Evolutionary conservation across 2,888 invertebrate genomes (phyloP).

Genomic region (Allolobophora icterica): DNA sequence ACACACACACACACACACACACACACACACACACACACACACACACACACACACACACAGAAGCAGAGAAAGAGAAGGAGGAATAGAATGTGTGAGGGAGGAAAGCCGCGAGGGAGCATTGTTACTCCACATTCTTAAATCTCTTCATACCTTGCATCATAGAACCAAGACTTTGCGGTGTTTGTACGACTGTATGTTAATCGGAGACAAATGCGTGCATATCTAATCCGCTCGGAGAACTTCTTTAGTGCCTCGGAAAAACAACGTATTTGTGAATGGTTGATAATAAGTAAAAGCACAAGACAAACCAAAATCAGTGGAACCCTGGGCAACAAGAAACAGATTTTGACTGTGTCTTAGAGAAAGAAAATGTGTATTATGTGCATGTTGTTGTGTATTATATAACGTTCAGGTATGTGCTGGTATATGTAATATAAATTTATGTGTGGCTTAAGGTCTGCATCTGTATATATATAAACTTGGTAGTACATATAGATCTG

Average conservation of each 20-base stretch:
- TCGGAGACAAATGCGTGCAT: neutral
- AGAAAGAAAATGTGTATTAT: neutral
- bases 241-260: neutral
- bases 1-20: neutral
- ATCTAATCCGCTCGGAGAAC: neutral
- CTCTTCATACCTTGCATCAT: neutral
- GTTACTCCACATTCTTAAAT: neutral
- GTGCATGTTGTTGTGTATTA: neutral
- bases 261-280: conserved; percentile 17
- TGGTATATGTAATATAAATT: neutral
- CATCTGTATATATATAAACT: neutral
- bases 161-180: neutral
- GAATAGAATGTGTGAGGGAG: neutral
- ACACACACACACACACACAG: neutral
- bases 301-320: neutral
- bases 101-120: neutral
- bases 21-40: too few relatives aligned
- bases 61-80: neutral
- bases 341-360: neutral
- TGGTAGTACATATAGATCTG: too few relatives aligned
- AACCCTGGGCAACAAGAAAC: neutral
- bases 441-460: neutral
- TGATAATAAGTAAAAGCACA: neutral
- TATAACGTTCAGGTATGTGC: neutral
- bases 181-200: neutral